phyloP scores from a whole-genome alignment of 1,140 invertebrate genomes.

The Artemia franciscana region DNA sequence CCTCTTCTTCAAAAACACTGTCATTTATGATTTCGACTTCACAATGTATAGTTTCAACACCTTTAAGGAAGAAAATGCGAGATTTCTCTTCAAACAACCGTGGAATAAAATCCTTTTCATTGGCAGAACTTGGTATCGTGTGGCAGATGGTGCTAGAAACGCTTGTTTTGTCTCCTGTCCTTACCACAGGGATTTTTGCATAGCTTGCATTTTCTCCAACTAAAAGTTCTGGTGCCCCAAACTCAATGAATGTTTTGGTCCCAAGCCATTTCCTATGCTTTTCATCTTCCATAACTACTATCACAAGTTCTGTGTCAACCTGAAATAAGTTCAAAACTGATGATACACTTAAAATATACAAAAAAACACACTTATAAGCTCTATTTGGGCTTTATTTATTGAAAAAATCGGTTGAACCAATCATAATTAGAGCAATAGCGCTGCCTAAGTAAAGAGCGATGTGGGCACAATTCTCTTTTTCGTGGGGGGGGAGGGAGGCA shows the following conservation, averaged over 20 bases:
- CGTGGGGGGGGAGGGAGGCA: too few species aligned
- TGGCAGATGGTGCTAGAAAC: constrained; percentile 16
- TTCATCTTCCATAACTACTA: too few species aligned
- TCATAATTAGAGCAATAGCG: too few species aligned
- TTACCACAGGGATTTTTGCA: constrained; percentile 17
- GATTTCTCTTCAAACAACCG: constrained; percentile 17
- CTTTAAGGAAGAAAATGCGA: constrained; percentile 20
- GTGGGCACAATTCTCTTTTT: too few species aligned
- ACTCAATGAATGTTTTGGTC: constrained; percentile 12
- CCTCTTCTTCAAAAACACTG: constrained; percentile 21
- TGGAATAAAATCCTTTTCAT: constrained; percentile 18
- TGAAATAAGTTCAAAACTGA: too few species aligned
- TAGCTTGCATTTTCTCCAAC: constrained; percentile 17
- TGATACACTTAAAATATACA: too few species aligned
- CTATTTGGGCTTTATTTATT: too few species aligned
- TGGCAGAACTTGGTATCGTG: constrained; percentile 15
- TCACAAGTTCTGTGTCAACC: too few species aligned
- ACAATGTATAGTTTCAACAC: constrained; percentile 17
- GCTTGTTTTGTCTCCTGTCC: constrained; percentile 16
- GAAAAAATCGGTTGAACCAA: too few species aligned
- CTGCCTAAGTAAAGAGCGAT: too few species aligned
- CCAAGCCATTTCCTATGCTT: too few species aligned
- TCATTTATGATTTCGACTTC: constrained; percentile 22
- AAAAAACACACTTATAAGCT: too few species aligned
- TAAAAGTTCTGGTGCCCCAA: constrained; percentile 15